phyloP scores from a whole-genome alignment of 2,113 vertebrate genomes.

The Rhabdomys dilectus region DNA sequence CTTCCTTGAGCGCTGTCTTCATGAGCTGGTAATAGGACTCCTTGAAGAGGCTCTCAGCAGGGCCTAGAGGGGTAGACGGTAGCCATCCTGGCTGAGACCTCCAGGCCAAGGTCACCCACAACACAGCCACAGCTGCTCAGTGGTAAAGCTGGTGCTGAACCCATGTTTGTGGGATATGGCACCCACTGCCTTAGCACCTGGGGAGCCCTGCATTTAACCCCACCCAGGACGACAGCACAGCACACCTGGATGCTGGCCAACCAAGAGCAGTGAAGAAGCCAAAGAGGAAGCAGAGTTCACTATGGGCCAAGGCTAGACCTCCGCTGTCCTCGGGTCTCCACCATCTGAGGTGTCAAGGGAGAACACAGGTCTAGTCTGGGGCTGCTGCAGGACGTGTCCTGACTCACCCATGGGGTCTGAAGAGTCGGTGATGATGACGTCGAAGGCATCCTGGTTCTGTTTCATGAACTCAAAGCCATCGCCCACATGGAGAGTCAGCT shows the following conservation, averaged over 20 bases:
- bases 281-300: neutral
- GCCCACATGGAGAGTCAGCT: slow-evolving; percentile 95
- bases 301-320: neutral
- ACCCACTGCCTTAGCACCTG: neutral
- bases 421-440: slow-evolving; percentile 98
- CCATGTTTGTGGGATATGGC: neutral
- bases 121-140: neutral
- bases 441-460: slow-evolving; percentile 98
- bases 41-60: slow-evolving; percentile 98
- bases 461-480: slow-evolving; percentile 99
- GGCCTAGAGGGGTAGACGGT: slow-evolving; percentile 68
- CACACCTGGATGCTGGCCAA: neutral
- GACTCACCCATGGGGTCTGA: slow-evolving; percentile 97
- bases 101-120: neutral
- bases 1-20: slow-evolving; percentile 95
- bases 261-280: neutral
- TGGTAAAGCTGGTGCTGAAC: neutral
- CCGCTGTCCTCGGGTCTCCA: neutral
- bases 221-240: no score
- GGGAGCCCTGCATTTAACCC: neutral
- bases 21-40: slow-evolving; percentile 99
- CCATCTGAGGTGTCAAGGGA: neutral
- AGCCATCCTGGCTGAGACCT: neutral
- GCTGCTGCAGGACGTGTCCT: rapidly evolving
- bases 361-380: neutral